Conservation (phyloP, 2,888 invertebrate species). For the Agrochola circellaris region DNA sequence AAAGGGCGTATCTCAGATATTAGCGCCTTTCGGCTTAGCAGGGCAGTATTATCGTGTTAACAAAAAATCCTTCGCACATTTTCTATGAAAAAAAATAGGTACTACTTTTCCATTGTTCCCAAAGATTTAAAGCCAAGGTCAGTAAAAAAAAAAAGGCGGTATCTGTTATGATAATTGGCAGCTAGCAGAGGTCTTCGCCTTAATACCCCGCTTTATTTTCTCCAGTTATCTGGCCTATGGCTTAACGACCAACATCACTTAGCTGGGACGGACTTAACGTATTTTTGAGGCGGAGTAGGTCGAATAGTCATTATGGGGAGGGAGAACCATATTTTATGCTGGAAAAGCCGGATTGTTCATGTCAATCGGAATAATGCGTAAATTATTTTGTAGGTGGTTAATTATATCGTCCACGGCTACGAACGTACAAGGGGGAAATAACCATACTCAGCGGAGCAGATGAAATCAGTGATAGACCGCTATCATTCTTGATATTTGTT, state of each 20-base stretch:
- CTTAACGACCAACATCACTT: conserved; percentile 67
- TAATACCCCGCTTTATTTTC: conserved; percentile 55
- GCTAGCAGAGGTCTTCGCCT: conserved; percentile 30
- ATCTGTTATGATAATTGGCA: conserved; percentile 59
- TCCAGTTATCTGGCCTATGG: conserved; percentile 60
- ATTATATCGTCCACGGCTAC: neutral
- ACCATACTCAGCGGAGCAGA: too few relatives aligned
- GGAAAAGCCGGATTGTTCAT: conserved; percentile 20
- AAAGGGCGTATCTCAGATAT: too few relatives aligned
- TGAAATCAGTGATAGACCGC: too few relatives aligned
- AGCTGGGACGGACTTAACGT: conserved; percentile 54
- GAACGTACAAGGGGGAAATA: neutral
- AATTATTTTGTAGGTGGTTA: neutral
- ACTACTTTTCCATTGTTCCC: neutral
- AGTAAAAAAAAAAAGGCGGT: conserved; percentile 23
- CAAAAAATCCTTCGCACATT: neutral
- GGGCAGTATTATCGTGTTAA: neutral
- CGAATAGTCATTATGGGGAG: conserved; percentile 50
- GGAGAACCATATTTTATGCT: conserved; percentile 43
- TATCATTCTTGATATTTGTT: too few relatives aligned
- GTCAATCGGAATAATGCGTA: conserved; percentile 21
- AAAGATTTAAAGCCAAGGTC: conserved; percentile 17
- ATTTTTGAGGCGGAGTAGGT: conserved; percentile 49
- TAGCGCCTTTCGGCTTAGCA: too few relatives aligned
- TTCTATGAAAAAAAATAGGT: neutral